phyloP scores from a whole-genome alignment of 1,140 invertebrate genomes.

The Vollenhovia emeryi region DNA sequence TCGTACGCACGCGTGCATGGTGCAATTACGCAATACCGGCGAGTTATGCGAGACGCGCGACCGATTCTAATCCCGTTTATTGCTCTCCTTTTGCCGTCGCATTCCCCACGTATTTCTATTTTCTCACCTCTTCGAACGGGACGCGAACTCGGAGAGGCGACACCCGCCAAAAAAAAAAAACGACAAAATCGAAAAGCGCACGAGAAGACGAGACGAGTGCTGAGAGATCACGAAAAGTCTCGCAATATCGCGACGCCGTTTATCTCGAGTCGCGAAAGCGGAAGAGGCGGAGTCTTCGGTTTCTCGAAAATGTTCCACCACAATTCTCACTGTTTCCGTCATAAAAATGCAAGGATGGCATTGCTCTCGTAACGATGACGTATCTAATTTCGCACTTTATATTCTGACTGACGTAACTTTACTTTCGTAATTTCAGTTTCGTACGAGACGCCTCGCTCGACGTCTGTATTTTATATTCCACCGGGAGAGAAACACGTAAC shows the following conservation, averaged over 20 bases:
- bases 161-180: slow-evolving; percentile 38
- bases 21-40: slow-evolving; percentile 71
- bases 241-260: slow-evolving; percentile 45
- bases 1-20: slow-evolving; percentile 3
- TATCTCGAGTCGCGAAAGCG: slow-evolving; percentile 31
- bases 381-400: slow-evolving; percentile 46
- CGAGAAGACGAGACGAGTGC: slow-evolving; percentile 1
- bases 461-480: slow-evolving; percentile 31
- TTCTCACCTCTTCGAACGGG: slow-evolving; percentile 62
- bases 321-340: slow-evolving; percentile 25
- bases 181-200: slow-evolving; percentile 27
- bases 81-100: slow-evolving; percentile 60
- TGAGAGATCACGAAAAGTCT: slow-evolving; percentile 39
- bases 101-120: slow-evolving; percentile 69
- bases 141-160: slow-evolving; percentile 18
- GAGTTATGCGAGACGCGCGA: slow-evolving; percentile 72
- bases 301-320: slow-evolving; percentile 16
- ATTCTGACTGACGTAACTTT: slow-evolving; percentile 45
- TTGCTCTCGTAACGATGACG: slow-evolving; percentile 47
- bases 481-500: not conserved
- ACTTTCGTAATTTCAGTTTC: slow-evolving; percentile 36
- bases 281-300: slow-evolving; percentile 8
- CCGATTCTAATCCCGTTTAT: slow-evolving; percentile 74
- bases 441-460: not conserved
- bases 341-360: slow-evolving; percentile 35